phyloP scores from a whole-genome alignment of 2,888 invertebrate genomes.

The Enoplolaimus lenunculus region DNA sequence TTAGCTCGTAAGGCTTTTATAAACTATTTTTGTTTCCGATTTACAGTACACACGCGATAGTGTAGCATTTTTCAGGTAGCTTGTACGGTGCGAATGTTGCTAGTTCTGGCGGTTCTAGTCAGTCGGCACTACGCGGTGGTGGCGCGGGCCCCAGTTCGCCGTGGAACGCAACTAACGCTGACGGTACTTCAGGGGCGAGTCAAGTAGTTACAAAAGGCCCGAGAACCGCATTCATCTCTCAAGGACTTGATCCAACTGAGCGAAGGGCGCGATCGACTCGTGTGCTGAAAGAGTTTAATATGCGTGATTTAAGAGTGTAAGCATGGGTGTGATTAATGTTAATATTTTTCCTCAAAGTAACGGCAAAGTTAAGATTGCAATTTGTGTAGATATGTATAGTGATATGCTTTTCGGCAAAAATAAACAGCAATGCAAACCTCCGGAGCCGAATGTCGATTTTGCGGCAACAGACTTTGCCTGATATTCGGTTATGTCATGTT shows the following conservation, averaged over 20 bases:
- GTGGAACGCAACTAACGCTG: slow-evolving; percentile 3
- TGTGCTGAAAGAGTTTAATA: slow-evolving; percentile 30
- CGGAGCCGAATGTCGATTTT: no score
- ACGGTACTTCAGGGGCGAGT: slow-evolving; percentile 54
- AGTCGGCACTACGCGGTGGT: slow-evolving; percentile 8
- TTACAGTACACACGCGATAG: no score
- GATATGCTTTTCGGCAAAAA: no score
- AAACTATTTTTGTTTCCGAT: no score
- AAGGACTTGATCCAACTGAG: slow-evolving; percentile 6
- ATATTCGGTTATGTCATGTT: slow-evolving; percentile 5
- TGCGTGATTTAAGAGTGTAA: slow-evolving; percentile 28
- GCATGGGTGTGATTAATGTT: slow-evolving; percentile 16
- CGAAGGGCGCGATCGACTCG: not conserved
- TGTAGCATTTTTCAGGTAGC: no score
- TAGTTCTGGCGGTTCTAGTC: no score
- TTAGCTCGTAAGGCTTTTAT: no score
- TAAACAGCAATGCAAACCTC: no score
- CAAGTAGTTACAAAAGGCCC: slow-evolving; percentile 32
- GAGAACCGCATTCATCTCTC: slow-evolving; percentile 9
- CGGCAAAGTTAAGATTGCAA: no score
- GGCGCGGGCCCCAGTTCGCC: not conserved
- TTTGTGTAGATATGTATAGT: no score
- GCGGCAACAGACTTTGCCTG: no score
- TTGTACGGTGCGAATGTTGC: no score
- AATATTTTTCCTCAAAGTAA: not conserved